Evolutionary conservation across 2,888 invertebrate genomes (phyloP), one percentile per base, ranked within the genome.

Genomic region (Tetanocera ferruginea): DNA sequence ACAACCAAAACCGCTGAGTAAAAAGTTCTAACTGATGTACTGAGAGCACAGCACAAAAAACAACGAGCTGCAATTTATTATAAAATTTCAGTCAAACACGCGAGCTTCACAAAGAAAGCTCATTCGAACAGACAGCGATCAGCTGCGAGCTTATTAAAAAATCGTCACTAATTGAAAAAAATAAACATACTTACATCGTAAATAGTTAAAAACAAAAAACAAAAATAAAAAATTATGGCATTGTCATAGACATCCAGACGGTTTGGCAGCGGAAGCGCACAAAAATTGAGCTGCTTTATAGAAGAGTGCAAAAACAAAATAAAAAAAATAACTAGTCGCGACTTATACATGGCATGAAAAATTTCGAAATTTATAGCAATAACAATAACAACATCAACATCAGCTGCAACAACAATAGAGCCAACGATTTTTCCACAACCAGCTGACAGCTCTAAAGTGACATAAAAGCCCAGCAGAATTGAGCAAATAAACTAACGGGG

Each of bases 361-460:
- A 37, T 37, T 37, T 37, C 37, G 8, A 37, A 37, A 43, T 43
- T 2, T 43, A 78, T 81, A 73, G 78, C 79, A 70, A 78, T 81
- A 57, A 83, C 78, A 81, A 76, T 80, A 77, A 78, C 79, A 77
- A 64, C 72, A 77, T 71, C 79, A 76, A 71, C 78, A 64, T 76
- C 82, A 72, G 76, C 78, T 62, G 31, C 76, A 49, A 66, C 78
- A 57, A 49, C 80, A 64, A 52, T 52, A 51, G 67, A 67, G 6
- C 52, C 52, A 23, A 19, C 55, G 28, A 55, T 14, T 55, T 64
- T 34, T 66, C 31, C 31, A 51, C 23, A 19, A 67, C 8, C 1
- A 60, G 62, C 62, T 73, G 62, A 62, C 62, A 67, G 67, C 28
- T 37, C 14, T 9, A 66, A 5, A 55, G 23, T 52, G 74, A 62